Evolutionary conservation across 2,797 vertebrate genomes (phyloP).

Genomic region (Coregonus ussuriensis): DNA sequence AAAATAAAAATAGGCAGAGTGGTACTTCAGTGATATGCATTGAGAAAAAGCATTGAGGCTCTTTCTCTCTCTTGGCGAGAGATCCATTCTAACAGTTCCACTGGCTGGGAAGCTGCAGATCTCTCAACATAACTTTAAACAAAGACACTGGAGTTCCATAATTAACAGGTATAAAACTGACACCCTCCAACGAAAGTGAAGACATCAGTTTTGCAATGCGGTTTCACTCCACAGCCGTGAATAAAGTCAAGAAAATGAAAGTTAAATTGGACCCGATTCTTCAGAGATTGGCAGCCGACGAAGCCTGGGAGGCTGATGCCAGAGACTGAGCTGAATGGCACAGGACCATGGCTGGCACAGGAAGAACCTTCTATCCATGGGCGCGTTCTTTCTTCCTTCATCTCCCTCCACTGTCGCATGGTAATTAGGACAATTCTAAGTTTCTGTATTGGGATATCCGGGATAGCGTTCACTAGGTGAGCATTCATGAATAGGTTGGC

Average conservation of each 20-base stretch:
- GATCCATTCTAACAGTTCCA: slow-evolving; percentile 22
- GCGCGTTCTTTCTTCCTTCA: background rate
- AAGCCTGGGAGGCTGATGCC: slow-evolving; percentile 53
- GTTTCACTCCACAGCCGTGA: slow-evolving; percentile 33
- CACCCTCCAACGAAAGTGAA: slow-evolving; percentile 27
- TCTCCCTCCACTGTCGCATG: background rate
- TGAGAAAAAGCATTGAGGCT: slow-evolving; percentile 14
- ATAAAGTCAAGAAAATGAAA: slow-evolving; percentile 39
- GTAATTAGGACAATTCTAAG: background rate
- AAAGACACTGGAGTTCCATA: slow-evolving; percentile 26
- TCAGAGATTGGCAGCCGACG: slow-evolving; percentile 59
- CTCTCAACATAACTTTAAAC: background rate
- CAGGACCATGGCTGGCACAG: slow-evolving; percentile 30
- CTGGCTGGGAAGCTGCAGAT: slow-evolving; percentile 33
- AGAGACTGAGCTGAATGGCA: slow-evolving; percentile 35
- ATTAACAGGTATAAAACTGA: slow-evolving; percentile 53
- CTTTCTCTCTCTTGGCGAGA: slow-evolving; percentile 11
- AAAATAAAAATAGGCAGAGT: slow-evolving; percentile 7
- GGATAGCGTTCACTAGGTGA: too few relatives aligned
- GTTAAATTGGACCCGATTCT: slow-evolving; percentile 18
- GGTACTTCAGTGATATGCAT: background rate
- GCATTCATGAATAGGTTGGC: background rate
- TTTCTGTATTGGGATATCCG: background rate
- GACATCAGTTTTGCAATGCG: slow-evolving; percentile 41
- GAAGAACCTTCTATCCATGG: slow-evolving; percentile 18